Evolutionary conservation across 1,140 invertebrate genomes (phyloP).

Genomic region (Drosophila pseudoobscura): DNA sequence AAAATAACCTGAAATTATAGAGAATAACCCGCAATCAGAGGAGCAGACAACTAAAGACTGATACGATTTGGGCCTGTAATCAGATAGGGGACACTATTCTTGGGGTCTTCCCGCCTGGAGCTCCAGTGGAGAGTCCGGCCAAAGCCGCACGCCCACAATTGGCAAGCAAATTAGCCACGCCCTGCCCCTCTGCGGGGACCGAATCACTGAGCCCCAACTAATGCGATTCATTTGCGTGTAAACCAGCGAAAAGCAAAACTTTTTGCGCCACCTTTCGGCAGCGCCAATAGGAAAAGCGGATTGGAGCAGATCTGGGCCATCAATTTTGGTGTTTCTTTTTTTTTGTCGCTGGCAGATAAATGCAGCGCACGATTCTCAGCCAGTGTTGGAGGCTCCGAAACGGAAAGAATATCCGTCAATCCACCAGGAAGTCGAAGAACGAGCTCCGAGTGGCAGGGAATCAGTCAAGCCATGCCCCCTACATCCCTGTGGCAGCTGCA

Average conservation of each 20-base stretch:
- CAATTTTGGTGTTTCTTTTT: slow-evolving; percentile 42
- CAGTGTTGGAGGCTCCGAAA: slow-evolving; percentile 42
- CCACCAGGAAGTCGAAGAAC: slow-evolving; percentile 44
- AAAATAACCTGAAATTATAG: neutral
- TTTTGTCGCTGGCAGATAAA: slow-evolving; percentile 49
- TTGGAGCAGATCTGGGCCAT: slow-evolving; percentile 26
- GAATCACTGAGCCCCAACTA: slow-evolving; percentile 64
- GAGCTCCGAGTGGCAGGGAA: no score
- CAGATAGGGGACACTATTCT: no score
- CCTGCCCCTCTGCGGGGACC: slow-evolving; percentile 33
- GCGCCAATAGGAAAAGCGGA: neutral
- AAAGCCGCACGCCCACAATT: slow-evolving; percentile 48
- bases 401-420: slow-evolving; percentile 57
- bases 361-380: slow-evolving; percentile 73
- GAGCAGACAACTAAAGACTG: no score
- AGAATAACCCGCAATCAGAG: neutral
- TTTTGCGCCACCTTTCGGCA: slow-evolving; percentile 6
- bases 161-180: slow-evolving; percentile 55
- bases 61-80: no score
- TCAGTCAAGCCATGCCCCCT: no score
- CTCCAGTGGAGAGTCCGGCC: neutral
- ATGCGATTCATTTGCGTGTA: slow-evolving; percentile 72
- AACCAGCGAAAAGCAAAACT: slow-evolving; percentile 58
- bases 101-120: no score
- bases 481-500: no score